Evolutionary conservation across 92 coral and sea anemone species (phyloP).

Genomic region (Palythoa heliodiscus): DNA sequence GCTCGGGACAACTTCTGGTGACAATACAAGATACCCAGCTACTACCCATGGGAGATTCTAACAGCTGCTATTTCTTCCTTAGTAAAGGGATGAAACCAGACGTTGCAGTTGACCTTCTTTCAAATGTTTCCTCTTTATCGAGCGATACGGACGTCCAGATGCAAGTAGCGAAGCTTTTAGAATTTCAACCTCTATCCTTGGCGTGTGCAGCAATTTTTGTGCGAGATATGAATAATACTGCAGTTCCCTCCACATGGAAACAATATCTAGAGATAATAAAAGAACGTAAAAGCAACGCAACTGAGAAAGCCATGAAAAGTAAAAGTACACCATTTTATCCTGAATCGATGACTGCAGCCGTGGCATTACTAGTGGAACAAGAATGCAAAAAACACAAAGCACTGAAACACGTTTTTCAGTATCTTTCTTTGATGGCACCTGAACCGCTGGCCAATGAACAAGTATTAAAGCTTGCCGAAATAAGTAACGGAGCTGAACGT

Average conservation of each 20-base stretch:
- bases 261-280: background rate
- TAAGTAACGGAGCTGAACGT: background rate
- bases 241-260: slow-evolving; percentile 1
- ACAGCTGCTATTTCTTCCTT: slow-evolving; percentile 31
- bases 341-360: slow-evolving; percentile 27
- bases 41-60: slow-evolving; percentile 3
- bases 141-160: slow-evolving; percentile 29
- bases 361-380: slow-evolving; percentile 37
- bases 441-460: background rate
- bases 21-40: slow-evolving; percentile 43
- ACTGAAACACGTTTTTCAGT: background rate
- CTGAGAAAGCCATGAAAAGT: background rate
- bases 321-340: slow-evolving; percentile 15
- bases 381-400: background rate
- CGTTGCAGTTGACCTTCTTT: slow-evolving; percentile 48
- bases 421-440: slow-evolving; percentile 21
- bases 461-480: slow-evolving; percentile 8
- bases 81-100: slow-evolving; percentile 54
- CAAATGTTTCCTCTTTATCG: slow-evolving; percentile 37
- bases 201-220: slow-evolving; percentile 60
- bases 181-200: slow-evolving; percentile 61
- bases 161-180: slow-evolving; percentile 50
- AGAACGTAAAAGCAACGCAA: slow-evolving; percentile 2
- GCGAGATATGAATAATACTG: background rate
- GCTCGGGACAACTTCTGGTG: slow-evolving; percentile 39